Percentiles rank a stretch among this genome's conserved stretches.
These are phyloP conservation scores for Taeniopygia guttata DNA, from an alignment of 2,797 vertebrate genomes.

Conservation along the genomic window DNA sequence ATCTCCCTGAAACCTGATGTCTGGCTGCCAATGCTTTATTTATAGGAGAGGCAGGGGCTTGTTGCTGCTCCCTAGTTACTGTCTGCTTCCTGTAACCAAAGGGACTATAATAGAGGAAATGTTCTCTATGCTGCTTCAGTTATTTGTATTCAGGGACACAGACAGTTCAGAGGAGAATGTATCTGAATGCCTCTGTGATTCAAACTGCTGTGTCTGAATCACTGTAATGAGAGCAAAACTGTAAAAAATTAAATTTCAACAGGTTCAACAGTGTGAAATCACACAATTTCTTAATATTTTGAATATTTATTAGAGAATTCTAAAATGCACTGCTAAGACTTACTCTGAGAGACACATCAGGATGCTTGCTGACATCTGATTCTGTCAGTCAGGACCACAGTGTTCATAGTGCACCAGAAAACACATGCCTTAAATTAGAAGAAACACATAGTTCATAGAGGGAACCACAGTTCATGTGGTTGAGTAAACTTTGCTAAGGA, in stretches of 20 bases:
- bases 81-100: neutral
- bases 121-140: neutral
- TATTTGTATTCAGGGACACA: neutral
- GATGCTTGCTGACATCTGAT: neutral
- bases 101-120: neutral
- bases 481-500: neutral
- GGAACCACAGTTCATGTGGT: fast-evolving
- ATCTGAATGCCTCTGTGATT: neutral
- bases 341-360: neutral
- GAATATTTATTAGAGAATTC: neutral
- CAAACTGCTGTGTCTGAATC: neutral
- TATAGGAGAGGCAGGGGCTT: neutral
- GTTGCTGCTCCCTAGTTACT: neutral
- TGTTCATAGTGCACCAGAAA: neutral
- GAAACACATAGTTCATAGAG: fast-evolving
- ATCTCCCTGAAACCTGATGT: neutral
- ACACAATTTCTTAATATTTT: neutral
- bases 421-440: neutral
- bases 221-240: neutral
- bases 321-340: neutral
- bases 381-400: neutral
- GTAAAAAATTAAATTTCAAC: neutral
- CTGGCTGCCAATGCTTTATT: neutral
- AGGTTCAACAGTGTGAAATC: neutral
- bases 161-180: neutral